Base-by-base conservation (phyloP, 1,140 invertebrate genomes). In the Fopius arisanus region DNA sequence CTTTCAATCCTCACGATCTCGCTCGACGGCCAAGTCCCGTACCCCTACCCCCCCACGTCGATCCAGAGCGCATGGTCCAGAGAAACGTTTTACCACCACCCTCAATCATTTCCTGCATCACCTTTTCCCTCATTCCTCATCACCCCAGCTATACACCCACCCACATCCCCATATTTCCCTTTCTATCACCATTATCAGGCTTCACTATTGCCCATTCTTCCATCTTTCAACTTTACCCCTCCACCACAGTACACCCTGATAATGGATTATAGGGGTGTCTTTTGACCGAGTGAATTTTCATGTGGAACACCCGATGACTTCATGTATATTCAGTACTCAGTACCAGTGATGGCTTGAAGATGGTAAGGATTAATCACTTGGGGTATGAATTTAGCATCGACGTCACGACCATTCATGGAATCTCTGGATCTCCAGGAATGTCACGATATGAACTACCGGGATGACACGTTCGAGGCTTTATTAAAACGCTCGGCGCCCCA, bases 341-440 rank as follows among this genome's bases (percentile, higher is more conserved):
- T 5, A 21, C n/a, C n/a, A n/a, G n/a, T n/a, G 43, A 19, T 51
- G 19, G n/a, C 19, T 19, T 19, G 54, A 12, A 10, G 40, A 16
- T 48, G 26, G 16, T 4, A 3, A 19, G 33, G 14, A 28, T 43
- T 28, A 40, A 68, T 68, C 41, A 40, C 6, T 19, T 9, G 19
- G 16, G 40, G n/a, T 16, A 33, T 31, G 83, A 83, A 84, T 84
- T 79, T 79, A 78, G 67, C 75, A 75, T 73, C 76, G 72, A 71
- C 76, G 71, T 71, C 70, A 75, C 70, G 48, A 54, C 63, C 69
- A 62, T 66, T 70, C 71, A 62, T 41, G 80, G 85, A 83, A 86
- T 83, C 79, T 79, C n/a, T 51, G 70, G 79, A 77, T 67, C 69
- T 79, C 78, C 70, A 85, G 82, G 86, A 87, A 87, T 87, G 79